Conservation (phyloP, 2,888 invertebrate species). For the Aspidiotus rigidus region DNA sequence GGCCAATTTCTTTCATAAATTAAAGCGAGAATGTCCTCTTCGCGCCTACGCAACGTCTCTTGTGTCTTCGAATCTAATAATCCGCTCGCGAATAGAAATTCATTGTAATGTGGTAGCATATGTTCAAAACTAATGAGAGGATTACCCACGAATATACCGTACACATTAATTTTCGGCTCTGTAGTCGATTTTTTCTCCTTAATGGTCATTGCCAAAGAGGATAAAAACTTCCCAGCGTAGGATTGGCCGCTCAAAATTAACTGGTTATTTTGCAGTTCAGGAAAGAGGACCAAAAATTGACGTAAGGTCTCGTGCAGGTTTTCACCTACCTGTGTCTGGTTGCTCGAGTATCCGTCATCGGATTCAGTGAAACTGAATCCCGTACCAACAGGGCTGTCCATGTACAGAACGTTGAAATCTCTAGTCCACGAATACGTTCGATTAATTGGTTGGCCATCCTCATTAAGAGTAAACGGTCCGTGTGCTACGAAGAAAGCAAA, state of each 20-base stretch:
- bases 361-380: background rate
- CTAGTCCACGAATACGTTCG: background rate
- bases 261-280: slow-evolving; percentile 47
- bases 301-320: slow-evolving; percentile 48
- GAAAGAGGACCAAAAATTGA: slow-evolving; percentile 55
- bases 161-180: slow-evolving; percentile 44
- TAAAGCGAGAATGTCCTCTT: slow-evolving; percentile 37
- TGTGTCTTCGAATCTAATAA: slow-evolving; percentile 42
- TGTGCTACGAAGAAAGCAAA: background rate
- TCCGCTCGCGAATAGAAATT: slow-evolving; percentile 49
- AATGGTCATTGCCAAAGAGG: slow-evolving; percentile 49
- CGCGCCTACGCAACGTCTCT: slow-evolving; percentile 37
- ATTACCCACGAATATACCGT: slow-evolving; percentile 50
- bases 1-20: slow-evolving; percentile 40
- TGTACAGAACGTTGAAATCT: background rate
- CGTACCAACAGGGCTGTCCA: background rate
- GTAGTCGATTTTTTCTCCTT: slow-evolving; percentile 44
- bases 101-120: slow-evolving; percentile 47
- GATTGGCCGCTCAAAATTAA: slow-evolving; percentile 57
- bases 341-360: slow-evolving; percentile 42
- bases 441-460: background rate
- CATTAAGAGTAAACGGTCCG: background rate
- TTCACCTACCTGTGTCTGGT: slow-evolving; percentile 50
- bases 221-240: slow-evolving; percentile 52
- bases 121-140: slow-evolving; percentile 49